Base-by-base conservation (phyloP, 2,113 vertebrate genomes). In the Nannospalax galili region DNA sequence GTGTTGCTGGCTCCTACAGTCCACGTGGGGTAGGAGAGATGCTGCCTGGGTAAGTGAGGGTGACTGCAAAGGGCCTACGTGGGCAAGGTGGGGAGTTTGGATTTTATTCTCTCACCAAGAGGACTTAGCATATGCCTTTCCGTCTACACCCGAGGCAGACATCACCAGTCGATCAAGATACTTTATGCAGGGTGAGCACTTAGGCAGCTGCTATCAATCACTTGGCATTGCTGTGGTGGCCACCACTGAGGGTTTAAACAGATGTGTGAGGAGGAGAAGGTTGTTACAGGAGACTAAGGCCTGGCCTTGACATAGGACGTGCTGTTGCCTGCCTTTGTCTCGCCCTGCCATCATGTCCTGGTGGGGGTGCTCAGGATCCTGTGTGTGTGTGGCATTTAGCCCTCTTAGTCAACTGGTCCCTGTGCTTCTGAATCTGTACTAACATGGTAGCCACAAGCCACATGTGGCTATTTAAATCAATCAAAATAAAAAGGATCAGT, bases 401-500 rank as follows among this genome's bases (percentile, higher is more conserved):
- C 3, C 3, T 35, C 65, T 84, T 24, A 30, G 30, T 1, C 30
- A 62, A 48, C 42, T 88, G 24, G 10, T 24, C 17, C 14, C 52
- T 79, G 20, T 82, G 32, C 56, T 92, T 90, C 81, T 30, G 45
- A 28, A 28, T 75, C 48, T 37, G 7, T 0, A 3, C 56, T 74
- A 35, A n/a, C 37, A n/a, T 8, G 48, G 73, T 70, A 89, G 65
- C 70, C 86, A 67, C 88, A 93, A 91, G 92, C 82, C 88, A 42
- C 85, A 32, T 0, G 19, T 11, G 52, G 52, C 35, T 19, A 17
- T 74, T 96, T 80, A 79, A 84, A 37, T 60, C 77, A 86, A 92
- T 92, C 48, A 88, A 78, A 85, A 86, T 89, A 20, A 90, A 92
- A 72, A 91, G 78, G 15, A 82, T 75, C 93, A 86, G 75, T 28